Evolutionary conservation across 2,888 invertebrate genomes (phyloP).

Genomic region (Bombylius discolor): DNA sequence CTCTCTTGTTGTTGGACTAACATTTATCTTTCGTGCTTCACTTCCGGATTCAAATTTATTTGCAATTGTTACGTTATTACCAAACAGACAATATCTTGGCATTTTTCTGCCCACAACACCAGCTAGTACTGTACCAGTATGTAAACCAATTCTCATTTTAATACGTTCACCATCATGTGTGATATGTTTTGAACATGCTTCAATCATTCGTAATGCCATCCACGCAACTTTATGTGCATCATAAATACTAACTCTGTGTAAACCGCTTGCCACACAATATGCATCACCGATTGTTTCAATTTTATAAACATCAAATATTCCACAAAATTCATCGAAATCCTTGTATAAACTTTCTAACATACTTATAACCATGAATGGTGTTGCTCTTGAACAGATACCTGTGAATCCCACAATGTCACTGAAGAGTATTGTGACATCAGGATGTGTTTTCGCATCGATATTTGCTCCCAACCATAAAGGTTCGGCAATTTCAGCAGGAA

Average conservation of each 20-base stretch:
- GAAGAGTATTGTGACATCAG: conserved; percentile 89
- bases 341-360: conserved; percentile 90
- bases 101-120: conserved; percentile 84
- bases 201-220: conserved; percentile 93
- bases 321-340: conserved; percentile 85
- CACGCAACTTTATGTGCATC: conserved; percentile 92
- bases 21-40: conserved; percentile 78
- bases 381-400: conserved; percentile 86
- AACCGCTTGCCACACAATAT: conserved; percentile 87
- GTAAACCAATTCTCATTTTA: conserved; percentile 90
- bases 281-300: conserved; percentile 96
- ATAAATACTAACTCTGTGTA: conserved; percentile 72
- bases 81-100: conserved; percentile 80
- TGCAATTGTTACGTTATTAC: conserved; percentile 88
- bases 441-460: conserved; percentile 85
- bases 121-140: conserved; percentile 84
- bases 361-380: conserved; percentile 90
- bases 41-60: conserved; percentile 94
- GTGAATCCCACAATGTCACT: conserved; percentile 95
- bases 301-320: conserved; percentile 89
- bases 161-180: conserved; percentile 89
- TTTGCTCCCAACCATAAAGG: conserved; percentile 84
- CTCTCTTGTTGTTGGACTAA: conserved; percentile 87
- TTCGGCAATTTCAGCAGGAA: conserved; percentile 89
- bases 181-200: conserved; percentile 72